phyloP scores from a whole-genome alignment of 2,797 vertebrate species.

The Tadarida brasiliensis region DNA sequence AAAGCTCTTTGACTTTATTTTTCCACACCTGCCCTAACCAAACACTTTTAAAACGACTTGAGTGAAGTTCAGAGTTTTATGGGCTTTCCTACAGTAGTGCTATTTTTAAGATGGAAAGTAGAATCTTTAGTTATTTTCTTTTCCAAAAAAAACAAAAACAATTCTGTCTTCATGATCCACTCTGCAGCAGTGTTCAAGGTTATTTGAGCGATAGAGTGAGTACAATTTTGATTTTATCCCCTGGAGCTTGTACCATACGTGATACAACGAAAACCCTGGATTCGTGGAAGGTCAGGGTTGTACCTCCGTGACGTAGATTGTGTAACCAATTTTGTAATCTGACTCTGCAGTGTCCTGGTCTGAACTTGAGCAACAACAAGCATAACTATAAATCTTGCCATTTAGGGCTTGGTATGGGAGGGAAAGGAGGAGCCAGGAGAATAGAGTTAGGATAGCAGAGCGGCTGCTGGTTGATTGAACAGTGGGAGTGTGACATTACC shows the following conservation, averaged over 20 bases:
- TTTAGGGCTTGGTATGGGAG: not conserved
- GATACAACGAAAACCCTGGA: not conserved
- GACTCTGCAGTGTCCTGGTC: not conserved
- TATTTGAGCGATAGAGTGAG: slow-evolving; percentile 10
- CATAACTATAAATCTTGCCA: not conserved
- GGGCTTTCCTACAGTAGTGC: slow-evolving; percentile 41
- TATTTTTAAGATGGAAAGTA: slow-evolving; percentile 69
- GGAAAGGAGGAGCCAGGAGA: not conserved
- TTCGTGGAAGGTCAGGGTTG: slow-evolving; percentile 21
- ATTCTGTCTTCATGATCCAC: slow-evolving; percentile 60
- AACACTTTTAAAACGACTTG: slow-evolving; percentile 59
- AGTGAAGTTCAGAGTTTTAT: slow-evolving; percentile 73
- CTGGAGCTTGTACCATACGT: not conserved
- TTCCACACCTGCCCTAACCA: not conserved
- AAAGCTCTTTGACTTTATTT: slow-evolving; percentile 18
- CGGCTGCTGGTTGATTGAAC: not conserved
- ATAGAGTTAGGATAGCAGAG: not conserved
- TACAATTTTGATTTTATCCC: slow-evolving; percentile 61
- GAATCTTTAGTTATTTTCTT: slow-evolving; percentile 67
- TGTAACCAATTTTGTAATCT: slow-evolving; percentile 39
- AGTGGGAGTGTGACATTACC: not conserved
- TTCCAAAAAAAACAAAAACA: not conserved
- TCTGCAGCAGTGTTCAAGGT: slow-evolving; percentile 56
- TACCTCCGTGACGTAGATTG: not conserved
- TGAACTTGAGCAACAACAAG: not conserved